A percentile compares a stretch with the other conserved stretches of the same genome.
phyloP scores from a whole-genome alignment of 2,797 vertebrate species.

The Sebastolobus alascanus region DNA sequence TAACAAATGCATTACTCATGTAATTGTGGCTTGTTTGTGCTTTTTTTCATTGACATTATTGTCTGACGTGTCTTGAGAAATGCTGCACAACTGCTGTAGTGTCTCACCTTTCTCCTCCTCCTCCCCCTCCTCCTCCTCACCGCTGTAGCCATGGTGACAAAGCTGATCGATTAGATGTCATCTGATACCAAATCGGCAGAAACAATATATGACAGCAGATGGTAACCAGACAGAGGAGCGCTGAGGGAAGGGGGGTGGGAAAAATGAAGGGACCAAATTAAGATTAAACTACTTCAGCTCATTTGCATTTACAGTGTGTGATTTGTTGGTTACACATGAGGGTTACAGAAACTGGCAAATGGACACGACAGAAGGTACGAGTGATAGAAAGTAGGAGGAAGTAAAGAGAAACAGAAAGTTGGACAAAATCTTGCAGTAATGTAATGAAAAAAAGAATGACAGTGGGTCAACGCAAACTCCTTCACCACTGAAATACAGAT shows the following conservation, averaged over 20 bases:
- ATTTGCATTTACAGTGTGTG: slow-evolving; percentile 34
- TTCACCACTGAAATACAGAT: not conserved
- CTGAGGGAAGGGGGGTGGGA: slow-evolving; percentile 1
- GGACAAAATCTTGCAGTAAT: not conserved
- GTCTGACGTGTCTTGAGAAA: not conserved
- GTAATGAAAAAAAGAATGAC: not conserved
- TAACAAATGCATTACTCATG: not conserved
- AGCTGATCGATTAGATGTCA: slow-evolving; percentile 90
- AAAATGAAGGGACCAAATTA: slow-evolving; percentile 29
- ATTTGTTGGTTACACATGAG: slow-evolving; percentile 20
- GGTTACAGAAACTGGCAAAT: not conserved
- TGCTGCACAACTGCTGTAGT: not conserved
- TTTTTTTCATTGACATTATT: not conserved
- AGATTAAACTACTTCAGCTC: slow-evolving; percentile 21
- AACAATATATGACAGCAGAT: slow-evolving; percentile 89
- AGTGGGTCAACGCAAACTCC: not conserved
- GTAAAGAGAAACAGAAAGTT: not conserved
- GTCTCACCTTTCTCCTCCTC: slow-evolving; percentile 42
- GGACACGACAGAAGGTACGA: not conserved
- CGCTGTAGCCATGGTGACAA: slow-evolving; percentile 88
- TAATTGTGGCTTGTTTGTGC: not conserved
- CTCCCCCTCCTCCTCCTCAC: slow-evolving; percentile 63
- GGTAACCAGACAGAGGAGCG: slow-evolving; percentile 81
- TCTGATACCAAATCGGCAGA: slow-evolving; percentile 90
- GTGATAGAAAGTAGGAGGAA: slow-evolving; percentile 5